Evolutionary conservation across 2,888 invertebrate species (phyloP).

Genomic region (Achlya flavicornis): DNA sequence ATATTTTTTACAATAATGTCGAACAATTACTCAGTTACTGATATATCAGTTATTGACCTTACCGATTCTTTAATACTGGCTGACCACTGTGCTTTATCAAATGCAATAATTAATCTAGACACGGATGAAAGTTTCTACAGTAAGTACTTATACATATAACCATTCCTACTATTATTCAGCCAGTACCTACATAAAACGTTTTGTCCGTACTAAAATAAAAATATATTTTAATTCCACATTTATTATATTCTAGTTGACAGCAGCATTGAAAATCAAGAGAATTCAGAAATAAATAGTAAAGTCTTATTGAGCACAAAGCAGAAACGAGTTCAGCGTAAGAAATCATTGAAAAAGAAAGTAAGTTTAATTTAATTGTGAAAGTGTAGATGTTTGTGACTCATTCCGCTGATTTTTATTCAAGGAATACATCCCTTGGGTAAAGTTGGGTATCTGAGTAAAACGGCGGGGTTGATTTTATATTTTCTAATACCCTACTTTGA

Average conservation of each 20-base stretch:
- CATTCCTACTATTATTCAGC: too few relatives aligned
- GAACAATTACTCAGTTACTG: background rate
- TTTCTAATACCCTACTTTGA: too few relatives aligned
- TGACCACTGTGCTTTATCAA: slow-evolving; percentile 32
- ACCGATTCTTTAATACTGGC: slow-evolving; percentile 44
- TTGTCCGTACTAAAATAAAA: too few relatives aligned
- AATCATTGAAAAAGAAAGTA: background rate
- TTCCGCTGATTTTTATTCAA: too few relatives aligned
- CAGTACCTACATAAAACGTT: too few relatives aligned
- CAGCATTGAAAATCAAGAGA: background rate
- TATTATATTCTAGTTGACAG: background rate
- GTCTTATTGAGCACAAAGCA: background rate
- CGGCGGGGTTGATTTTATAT: too few relatives aligned
- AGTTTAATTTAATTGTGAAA: background rate
- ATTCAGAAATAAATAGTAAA: too few relatives aligned
- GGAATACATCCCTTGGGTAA: too few relatives aligned
- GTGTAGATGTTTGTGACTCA: too few relatives aligned
- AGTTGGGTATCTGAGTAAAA: too few relatives aligned
- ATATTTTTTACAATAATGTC: background rate
- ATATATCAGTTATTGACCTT: slow-evolving; percentile 42
- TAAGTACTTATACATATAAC: too few relatives aligned
- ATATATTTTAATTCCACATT: background rate
- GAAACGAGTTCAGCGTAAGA: background rate
- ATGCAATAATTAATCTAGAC: slow-evolving; percentile 49
- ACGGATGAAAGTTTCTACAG: slow-evolving; percentile 43